Evolutionary conservation across 2,797 vertebrate species (phyloP).

Genomic region (Tragelaphus eurycerus): DNA sequence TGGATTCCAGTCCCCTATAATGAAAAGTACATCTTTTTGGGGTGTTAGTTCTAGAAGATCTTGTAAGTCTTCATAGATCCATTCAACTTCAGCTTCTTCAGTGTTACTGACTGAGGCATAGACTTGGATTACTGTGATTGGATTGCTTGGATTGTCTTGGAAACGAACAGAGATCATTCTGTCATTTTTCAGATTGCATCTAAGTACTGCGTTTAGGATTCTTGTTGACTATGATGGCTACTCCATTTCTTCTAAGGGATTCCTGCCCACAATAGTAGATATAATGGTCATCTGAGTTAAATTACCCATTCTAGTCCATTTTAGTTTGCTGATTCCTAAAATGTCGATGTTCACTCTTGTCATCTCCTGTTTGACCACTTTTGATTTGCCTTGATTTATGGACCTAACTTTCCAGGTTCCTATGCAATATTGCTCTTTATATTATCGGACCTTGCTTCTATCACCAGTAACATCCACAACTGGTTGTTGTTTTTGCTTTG

Average conservation of each 20-base stretch:
- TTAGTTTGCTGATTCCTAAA: background rate
- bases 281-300: background rate
- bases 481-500: background rate
- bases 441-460: background rate
- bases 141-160: background rate
- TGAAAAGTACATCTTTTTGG: background rate
- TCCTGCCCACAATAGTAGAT: background rate
- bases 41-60: background rate
- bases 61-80: background rate
- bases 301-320: background rate
- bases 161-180: background rate
- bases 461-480: background rate
- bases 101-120: background rate
- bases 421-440: background rate
- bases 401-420: background rate
- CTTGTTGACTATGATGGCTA: background rate
- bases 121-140: background rate
- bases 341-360: background rate
- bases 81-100: background rate
- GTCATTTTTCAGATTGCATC: background rate
- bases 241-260: background rate
- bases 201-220: background rate
- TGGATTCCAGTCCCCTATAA: background rate
- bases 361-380: background rate
- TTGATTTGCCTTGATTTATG: background rate